phyloP scores from a whole-genome alignment of 2,113 vertebrate genomes.

The Lepus timidus region DNA sequence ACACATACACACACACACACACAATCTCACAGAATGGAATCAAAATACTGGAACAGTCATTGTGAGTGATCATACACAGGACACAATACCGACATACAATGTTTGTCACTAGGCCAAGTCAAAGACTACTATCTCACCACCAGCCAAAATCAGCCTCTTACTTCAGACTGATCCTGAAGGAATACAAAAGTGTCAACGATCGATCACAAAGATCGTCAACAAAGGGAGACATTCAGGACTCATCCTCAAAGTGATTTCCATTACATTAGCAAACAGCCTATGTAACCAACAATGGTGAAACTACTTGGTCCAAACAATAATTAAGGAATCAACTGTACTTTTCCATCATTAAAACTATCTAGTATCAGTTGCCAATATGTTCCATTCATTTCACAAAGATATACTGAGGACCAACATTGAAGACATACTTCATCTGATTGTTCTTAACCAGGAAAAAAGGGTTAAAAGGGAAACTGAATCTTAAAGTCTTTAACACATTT shows the following conservation, averaged over 20 bases:
- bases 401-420: background rate
- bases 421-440: background rate
- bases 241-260: background rate
- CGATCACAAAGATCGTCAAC: background rate
- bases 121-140: background rate
- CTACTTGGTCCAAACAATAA: constrained; percentile 1
- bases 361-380: background rate
- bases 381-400: background rate
- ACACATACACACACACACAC: background rate
- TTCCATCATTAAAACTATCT: background rate
- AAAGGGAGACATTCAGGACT: background rate
- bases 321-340: background rate
- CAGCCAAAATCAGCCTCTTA: background rate
- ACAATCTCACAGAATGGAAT: background rate
- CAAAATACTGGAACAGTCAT: background rate
- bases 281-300: background rate
- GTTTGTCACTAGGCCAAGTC: background rate
- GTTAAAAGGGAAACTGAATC: constrained; percentile 1
- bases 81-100: background rate
- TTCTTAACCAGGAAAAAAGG: background rate
- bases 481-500: constrained; percentile 16
- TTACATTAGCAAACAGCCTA: background rate
- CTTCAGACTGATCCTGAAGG: background rate
- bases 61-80: background rate
- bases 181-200: background rate